phyloP scores from a whole-genome alignment of 2,113 vertebrate genomes.

The Cyprinodon brontotheroides region DNA sequence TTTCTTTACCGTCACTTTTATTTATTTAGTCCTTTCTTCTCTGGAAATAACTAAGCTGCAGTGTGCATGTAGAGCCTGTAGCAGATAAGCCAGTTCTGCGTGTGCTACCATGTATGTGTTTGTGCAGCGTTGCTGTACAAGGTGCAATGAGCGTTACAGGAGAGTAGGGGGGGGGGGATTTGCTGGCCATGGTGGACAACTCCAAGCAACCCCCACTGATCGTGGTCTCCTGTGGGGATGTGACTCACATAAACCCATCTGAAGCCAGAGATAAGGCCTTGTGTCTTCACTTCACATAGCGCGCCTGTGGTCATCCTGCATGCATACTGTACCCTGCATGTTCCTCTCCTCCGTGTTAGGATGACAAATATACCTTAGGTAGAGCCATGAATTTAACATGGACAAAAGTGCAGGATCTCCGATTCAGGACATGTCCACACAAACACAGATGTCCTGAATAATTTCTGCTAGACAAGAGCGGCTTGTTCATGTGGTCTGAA shows the following conservation, averaged over 20 bases:
- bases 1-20: slow-evolving; percentile 41
- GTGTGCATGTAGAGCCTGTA: slow-evolving; percentile 29
- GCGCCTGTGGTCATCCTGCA: slow-evolving; percentile 33
- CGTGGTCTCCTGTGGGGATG: slow-evolving; percentile 31
- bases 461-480: not conserved
- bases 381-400: slow-evolving; percentile 17
- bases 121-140: slow-evolving; percentile 12
- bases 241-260: slow-evolving; percentile 55
- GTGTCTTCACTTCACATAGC: slow-evolving; percentile 31
- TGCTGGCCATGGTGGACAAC: slow-evolving; percentile 3
- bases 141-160: slow-evolving; percentile 1
- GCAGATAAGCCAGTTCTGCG: slow-evolving; percentile 33
- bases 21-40: slow-evolving; percentile 37
- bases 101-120: not conserved
- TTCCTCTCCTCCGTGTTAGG: slow-evolving; percentile 2
- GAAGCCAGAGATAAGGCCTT: slow-evolving; percentile 55
- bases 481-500: too few relatives aligned
- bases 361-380: slow-evolving; percentile 35
- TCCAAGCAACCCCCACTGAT: not conserved
- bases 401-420: not conserved
- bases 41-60: slow-evolving; percentile 46
- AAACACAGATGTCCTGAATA: not conserved
- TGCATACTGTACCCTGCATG: not conserved
- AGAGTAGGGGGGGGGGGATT: not conserved
- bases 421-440: not conserved